Base-by-base conservation (phyloP, 1,140 invertebrate species). In the Propsilocerus akamusi region DNA sequence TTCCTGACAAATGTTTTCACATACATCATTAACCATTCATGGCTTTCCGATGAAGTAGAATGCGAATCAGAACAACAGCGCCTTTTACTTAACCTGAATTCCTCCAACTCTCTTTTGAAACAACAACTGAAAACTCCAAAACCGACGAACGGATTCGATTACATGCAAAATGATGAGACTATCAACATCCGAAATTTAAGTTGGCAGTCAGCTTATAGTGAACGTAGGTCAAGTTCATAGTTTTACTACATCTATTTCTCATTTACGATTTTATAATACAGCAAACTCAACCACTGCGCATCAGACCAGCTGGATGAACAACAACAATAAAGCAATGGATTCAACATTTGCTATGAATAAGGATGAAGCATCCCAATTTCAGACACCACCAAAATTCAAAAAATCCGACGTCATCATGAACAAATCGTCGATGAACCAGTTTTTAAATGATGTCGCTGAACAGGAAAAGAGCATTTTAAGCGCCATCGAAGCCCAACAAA, bases 1-100 rank as follows among this genome's bases (percentile, higher is more conserved):
- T 53, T 62, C 1, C 5, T 66, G 4, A 69, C 63, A 53, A 66
- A 70, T 53, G 54, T 71, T 34, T 55, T 46, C 24, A 64, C 62
- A 51, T 68, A 68, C 55, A 37, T 66, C 20, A n/a, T n/a, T n/a
- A 59, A 57, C 49, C 59, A 63, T 49, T 51, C 60, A 28, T 52
- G 66, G 5, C 52, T 50, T 25, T 53, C 52, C 2, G 58, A 63
- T 46, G 56, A 57, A 26, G 54, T 69, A 10, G 28, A 54, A 7
- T 41, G 34, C 5, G 61, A 67, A 4, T 70, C 62, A 11, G 52
- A 56, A 20, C 51, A 57, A 49, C 68, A 71, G 25, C 59, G 63
- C 46, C 57, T 58, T 51, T 52, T 71, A 24, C 54, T 71, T 12
- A 57, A 58, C 51, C 59, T 66, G 37, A 62, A 60, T 47, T 55